Percentiles rank a stretch among this genome's conserved stretches.
Evolutionary conservation across 2,888 invertebrate genomes (phyloP).

Genomic region (Cantharis rustica): DNA sequence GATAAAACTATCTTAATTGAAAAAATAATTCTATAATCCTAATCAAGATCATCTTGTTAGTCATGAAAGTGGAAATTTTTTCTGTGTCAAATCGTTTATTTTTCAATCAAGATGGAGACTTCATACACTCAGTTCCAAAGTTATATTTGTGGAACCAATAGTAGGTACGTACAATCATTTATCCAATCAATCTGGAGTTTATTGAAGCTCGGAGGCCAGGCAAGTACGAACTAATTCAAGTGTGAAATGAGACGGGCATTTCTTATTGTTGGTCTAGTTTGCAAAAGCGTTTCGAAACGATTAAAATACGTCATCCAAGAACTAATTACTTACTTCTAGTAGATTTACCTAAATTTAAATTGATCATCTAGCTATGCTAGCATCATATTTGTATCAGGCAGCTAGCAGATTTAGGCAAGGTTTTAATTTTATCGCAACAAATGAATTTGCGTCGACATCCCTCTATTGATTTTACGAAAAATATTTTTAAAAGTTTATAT

Average conservation of each 20-base stretch:
- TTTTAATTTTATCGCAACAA: not conserved
- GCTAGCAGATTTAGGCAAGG: not conserved
- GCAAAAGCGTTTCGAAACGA: constrained; percentile 44
- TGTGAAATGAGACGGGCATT: constrained; percentile 48
- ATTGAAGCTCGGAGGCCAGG: constrained; percentile 46
- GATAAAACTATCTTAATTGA: not conserved
- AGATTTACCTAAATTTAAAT: not conserved
- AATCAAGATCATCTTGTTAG: not conserved
- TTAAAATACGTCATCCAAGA: constrained; percentile 46
- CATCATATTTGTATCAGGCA: not conserved
- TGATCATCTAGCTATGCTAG: not conserved
- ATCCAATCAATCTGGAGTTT: constrained; percentile 47
- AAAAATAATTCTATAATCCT: not conserved
- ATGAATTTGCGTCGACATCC: not conserved
- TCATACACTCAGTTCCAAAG: constrained; percentile 27
- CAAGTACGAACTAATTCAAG: constrained; percentile 41
- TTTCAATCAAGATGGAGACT: constrained; percentile 38
- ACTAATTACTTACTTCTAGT: constrained; percentile 2
- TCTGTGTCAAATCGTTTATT: constrained; percentile 35
- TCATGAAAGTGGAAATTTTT: not conserved
- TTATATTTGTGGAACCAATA: constrained; percentile 47
- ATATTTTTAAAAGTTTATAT: not conserved
- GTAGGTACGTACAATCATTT: constrained; percentile 43
- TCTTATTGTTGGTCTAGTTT: constrained; percentile 41
- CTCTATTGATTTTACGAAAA: not conserved